These are phyloP conservation scores for Leucoraja erinaceus DNA, from an alignment of 2,113 vertebrate species.

Conservation along the genomic window DNA sequence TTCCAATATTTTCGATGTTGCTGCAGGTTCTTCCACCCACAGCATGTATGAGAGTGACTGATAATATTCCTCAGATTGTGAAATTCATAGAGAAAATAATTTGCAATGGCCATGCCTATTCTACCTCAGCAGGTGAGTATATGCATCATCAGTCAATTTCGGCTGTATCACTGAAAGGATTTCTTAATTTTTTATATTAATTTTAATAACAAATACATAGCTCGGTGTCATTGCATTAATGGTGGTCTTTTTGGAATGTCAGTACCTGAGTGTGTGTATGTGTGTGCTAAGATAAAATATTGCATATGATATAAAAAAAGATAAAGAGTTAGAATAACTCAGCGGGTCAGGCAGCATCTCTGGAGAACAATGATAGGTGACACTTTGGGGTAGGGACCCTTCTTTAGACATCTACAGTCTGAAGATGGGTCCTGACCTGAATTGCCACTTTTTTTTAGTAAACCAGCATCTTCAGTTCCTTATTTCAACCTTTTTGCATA, in stretches of 20 bases:
- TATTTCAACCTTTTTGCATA: too few species aligned
- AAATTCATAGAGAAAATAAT: slow-evolving; percentile 76
- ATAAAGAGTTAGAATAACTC: too few species aligned
- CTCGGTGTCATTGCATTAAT: not conserved
- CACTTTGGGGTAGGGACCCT: too few species aligned
- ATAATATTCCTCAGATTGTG: slow-evolving; percentile 80
- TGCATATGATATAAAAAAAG: not conserved
- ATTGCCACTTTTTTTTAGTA: too few species aligned
- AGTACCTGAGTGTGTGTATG: too few species aligned
- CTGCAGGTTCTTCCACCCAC: slow-evolving; percentile 77
- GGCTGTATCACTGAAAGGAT: not conserved
- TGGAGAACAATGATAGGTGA: too few species aligned
- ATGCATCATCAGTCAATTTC: not conserved
- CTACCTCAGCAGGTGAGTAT: slow-evolving; percentile 66
- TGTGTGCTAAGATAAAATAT: not conserved
- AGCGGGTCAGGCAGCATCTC: too few species aligned
- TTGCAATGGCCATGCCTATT: slow-evolving; percentile 72
- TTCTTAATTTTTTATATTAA: not conserved
- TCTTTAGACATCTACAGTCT: too few species aligned
- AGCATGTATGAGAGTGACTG: slow-evolving; percentile 81
- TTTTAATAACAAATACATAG: not conserved
- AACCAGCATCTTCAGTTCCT: too few species aligned
- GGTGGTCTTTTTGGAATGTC: not conserved
- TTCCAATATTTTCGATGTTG: not conserved
- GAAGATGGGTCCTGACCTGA: too few species aligned